phyloP scores from a whole-genome alignment of 2,113 vertebrate genomes.

The Salminus brasiliensis region DNA sequence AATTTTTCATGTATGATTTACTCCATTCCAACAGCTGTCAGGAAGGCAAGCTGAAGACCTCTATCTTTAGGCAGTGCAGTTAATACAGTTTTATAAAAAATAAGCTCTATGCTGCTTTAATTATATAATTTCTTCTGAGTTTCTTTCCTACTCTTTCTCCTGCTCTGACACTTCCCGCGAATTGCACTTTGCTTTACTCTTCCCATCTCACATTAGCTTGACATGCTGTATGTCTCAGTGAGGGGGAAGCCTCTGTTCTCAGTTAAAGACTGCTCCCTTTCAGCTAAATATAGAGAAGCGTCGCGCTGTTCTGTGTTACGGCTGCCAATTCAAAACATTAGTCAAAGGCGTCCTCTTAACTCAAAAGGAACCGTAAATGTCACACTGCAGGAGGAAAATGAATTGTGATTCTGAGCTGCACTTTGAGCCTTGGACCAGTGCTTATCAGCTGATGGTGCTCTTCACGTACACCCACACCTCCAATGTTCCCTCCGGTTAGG shows the following conservation, averaged over 20 bases:
- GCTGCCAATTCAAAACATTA: slow-evolving; percentile 57
- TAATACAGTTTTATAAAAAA: background rate
- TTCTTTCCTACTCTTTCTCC: background rate
- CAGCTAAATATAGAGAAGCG: slow-evolving; percentile 70
- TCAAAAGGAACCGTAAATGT: background rate
- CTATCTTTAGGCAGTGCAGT: too few species aligned
- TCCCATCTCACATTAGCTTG: background rate
- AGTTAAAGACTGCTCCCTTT: slow-evolving; percentile 60
- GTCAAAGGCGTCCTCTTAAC: slow-evolving; percentile 25
- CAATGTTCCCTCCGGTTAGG: slow-evolving; percentile 28
- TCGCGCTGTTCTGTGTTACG: slow-evolving; percentile 55
- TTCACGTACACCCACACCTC: slow-evolving; percentile 6
- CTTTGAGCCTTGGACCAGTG: slow-evolving; percentile 55
- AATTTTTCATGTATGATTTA: background rate
- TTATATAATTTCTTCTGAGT: background rate
- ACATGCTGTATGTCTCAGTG: slow-evolving; percentile 54
- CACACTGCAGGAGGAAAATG: background rate
- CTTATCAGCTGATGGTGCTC: slow-evolving; percentile 58
- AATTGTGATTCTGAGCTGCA: slow-evolving; percentile 40
- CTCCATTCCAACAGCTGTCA: background rate
- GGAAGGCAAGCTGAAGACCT: background rate
- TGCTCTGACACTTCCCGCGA: background rate
- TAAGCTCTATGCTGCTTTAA: background rate
- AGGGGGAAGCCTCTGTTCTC: slow-evolving; percentile 62
- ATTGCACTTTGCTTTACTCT: background rate